Conservation (phyloP, 1,140 invertebrate genomes). For the Akabosia matsudoensis region DNA sequence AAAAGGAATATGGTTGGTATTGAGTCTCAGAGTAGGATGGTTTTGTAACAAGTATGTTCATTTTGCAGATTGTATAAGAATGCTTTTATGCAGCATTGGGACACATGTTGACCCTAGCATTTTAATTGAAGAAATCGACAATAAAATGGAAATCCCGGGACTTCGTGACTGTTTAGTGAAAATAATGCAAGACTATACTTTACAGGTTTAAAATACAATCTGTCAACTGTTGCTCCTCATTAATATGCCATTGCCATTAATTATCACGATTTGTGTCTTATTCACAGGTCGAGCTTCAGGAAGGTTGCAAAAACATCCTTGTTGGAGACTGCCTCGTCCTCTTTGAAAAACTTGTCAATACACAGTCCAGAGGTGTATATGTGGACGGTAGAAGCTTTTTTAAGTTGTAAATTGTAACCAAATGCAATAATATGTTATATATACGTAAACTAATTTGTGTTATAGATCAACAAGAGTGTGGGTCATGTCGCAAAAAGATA, state of each 20-base stretch:
- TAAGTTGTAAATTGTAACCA: not conserved
- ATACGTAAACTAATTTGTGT: slow-evolving; percentile 23
- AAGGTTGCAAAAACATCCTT: slow-evolving; percentile 83
- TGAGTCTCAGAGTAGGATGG: not conserved
- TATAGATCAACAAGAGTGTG: slow-evolving; percentile 69
- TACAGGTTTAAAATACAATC: slow-evolving; percentile 73
- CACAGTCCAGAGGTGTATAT: slow-evolving; percentile 72
- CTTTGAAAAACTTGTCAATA: slow-evolving; percentile 73
- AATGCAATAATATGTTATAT: not conserved
- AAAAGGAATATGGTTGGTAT: no score
- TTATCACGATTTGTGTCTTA: not conserved
- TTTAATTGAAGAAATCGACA: slow-evolving; percentile 78
- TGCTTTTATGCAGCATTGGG: slow-evolving; percentile 73
- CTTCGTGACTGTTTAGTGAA: slow-evolving; percentile 87
- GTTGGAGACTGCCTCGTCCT: slow-evolving; percentile 83
- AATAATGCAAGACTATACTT: slow-evolving; percentile 91
- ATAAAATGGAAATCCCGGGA: slow-evolving; percentile 79
- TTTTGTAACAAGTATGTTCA: not conserved
- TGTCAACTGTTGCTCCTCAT: no score
- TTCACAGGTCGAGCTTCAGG: slow-evolving; percentile 72
- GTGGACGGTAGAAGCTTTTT: slow-evolving; percentile 56
- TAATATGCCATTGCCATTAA: no score
- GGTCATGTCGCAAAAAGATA: slow-evolving; percentile 69
- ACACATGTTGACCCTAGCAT: slow-evolving; percentile 87
- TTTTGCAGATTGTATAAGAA: slow-evolving; percentile 67